phyloP scores from a whole-genome alignment of 2,888 invertebrate species.

The Andrena chrysosceles region DNA sequence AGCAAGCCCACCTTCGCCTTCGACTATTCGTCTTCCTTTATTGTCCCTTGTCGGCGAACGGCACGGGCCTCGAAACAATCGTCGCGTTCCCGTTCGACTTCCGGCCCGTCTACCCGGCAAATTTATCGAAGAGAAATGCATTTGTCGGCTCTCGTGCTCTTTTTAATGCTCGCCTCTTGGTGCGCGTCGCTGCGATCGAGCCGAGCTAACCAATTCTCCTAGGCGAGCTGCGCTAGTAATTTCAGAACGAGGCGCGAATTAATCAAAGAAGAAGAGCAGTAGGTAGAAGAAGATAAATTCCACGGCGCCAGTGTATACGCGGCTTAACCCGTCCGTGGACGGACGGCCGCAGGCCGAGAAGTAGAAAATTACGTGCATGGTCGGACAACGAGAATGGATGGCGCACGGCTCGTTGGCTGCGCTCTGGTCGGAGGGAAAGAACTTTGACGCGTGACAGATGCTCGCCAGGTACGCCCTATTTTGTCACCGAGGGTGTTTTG shows the following conservation, averaged over 20 bases:
- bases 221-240: background rate
- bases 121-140: conserved; percentile 13
- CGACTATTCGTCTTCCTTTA: conserved; percentile 34
- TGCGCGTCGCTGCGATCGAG: background rate
- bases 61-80: conserved; percentile 40
- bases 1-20: conserved; percentile 6
- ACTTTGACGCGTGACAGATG: conserved; percentile 54
- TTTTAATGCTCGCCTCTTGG: background rate
- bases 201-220: background rate
- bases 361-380: conserved; percentile 57
- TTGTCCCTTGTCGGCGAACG: conserved; percentile 20
- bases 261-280: too few species aligned
- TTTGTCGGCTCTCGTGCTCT: background rate
- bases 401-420: conserved; percentile 32
- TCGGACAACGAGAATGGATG: conserved; percentile 63
- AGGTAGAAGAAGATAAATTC: too few species aligned
- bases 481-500: conserved; percentile 44
- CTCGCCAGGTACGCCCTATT: conserved; percentile 37
- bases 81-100: conserved; percentile 28
- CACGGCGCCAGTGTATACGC: background rate
- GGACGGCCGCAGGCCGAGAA: conserved; percentile 16
- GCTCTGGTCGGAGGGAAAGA: conserved; percentile 19
- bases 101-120: background rate
- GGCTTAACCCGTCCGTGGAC: conserved; percentile 14
- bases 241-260: background rate